These are phyloP conservation scores for Penaeus japonicus DNA, from an alignment of 1,140 invertebrate species.

Conservation along the genomic window DNA sequence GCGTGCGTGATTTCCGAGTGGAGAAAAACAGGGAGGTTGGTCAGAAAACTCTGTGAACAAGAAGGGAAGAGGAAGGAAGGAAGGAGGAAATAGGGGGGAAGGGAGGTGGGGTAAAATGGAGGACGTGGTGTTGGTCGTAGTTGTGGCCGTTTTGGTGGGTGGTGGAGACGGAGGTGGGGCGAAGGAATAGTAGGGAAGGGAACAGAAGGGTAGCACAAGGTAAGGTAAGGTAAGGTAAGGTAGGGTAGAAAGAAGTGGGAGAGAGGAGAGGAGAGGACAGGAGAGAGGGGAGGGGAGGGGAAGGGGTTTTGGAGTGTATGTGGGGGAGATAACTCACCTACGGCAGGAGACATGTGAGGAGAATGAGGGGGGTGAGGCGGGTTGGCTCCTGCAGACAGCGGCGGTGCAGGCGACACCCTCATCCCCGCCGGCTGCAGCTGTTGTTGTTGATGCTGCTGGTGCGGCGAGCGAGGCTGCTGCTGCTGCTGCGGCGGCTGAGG, in stretches of 20 bases:
- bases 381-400: constrained; percentile 54
- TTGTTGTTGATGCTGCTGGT: constrained; percentile 14
- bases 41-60: not conserved
- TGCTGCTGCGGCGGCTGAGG: constrained; percentile 21
- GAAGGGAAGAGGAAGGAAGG: constrained; percentile 3
- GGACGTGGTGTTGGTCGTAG: too few species aligned
- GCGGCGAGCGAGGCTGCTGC: constrained; percentile 22
- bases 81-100: not conserved
- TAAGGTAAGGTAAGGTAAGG: constrained; percentile 3
- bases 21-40: not conserved
- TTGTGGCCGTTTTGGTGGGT: too few species aligned
- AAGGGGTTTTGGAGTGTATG: not conserved
- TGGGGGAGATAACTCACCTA: constrained; percentile 50
- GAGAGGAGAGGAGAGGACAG: not conserved
- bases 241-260: not conserved
- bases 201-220: not conserved
- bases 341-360: constrained; percentile 57
- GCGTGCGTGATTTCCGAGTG: not conserved
- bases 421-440: constrained; percentile 58
- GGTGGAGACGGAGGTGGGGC: not conserved
- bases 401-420: constrained; percentile 59
- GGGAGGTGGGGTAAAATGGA: not conserved
- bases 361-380: constrained; percentile 57
- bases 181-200: not conserved
- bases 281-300: not conserved